phyloP scores from a whole-genome alignment of 2,797 vertebrate species.

The Petrocephalus schoutedeni region DNA sequence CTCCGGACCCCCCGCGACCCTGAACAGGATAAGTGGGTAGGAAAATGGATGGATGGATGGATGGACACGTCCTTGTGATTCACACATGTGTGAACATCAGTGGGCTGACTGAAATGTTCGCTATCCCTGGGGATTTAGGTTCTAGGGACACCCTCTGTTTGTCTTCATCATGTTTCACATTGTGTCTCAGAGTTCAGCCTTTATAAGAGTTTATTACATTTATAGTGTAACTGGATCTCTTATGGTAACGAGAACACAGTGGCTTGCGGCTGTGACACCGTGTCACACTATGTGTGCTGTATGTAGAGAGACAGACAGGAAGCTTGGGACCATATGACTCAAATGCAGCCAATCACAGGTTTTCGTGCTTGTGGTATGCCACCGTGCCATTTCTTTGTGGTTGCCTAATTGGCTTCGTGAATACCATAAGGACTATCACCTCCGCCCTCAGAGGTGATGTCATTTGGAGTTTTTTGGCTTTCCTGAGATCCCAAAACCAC shows the following conservation, averaged over 20 bases:
- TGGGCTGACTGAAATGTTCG: neutral
- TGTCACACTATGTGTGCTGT: constrained; percentile 19
- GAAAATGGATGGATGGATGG: too few relatives aligned
- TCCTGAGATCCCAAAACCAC: neutral
- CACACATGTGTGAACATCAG: neutral
- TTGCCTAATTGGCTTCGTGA: constrained; percentile 58
- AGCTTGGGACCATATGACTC: neutral
- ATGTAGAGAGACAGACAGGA: too few relatives aligned
- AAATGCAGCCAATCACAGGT: constrained; percentile 38
- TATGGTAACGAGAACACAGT: neutral
- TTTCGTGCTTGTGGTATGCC: constrained; percentile 44
- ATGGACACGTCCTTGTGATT: neutral
- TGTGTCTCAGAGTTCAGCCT: neutral
- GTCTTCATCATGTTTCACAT: neutral
- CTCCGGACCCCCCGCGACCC: too few relatives aligned
- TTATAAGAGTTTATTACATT: constrained; percentile 12
- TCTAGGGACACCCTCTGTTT: neutral
- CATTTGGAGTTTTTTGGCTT: constrained; percentile 29
- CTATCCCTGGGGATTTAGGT: neutral
- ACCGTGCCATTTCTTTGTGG: constrained; percentile 48
- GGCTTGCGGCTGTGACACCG: neutral
- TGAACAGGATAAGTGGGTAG: too few relatives aligned
- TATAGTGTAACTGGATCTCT: neutral
- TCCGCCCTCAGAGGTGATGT: constrained; percentile 35
- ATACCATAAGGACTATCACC: constrained; percentile 30